Conservation (phyloP, 2,888 invertebrate genomes). For the Cyclophora punctaria region DNA sequence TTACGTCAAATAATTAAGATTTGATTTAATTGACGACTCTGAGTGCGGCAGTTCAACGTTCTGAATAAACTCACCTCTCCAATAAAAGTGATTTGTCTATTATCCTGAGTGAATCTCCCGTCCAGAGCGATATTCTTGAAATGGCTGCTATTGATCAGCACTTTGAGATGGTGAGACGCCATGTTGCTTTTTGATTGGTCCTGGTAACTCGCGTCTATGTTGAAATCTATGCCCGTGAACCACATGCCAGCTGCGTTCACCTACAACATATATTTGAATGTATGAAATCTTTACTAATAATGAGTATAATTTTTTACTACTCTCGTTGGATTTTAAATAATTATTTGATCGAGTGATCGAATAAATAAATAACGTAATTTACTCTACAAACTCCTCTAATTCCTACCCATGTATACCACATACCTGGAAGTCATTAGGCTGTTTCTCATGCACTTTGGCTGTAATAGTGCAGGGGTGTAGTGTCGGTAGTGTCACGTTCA, state of each 20-base stretch:
- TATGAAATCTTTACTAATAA: no score
- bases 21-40: no score
- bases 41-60: no score
- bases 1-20: no score
- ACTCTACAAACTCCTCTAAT: no score
- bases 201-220: constrained; percentile 81
- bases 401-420: neutral
- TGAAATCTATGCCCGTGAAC: constrained; percentile 86
- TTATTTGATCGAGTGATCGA: no score
- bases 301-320: no score
- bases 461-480: constrained; percentile 81
- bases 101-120: constrained; percentile 80
- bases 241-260: constrained; percentile 83
- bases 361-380: no score
- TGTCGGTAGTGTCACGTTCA: constrained; percentile 84
- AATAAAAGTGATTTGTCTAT: constrained; percentile 79
- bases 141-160: constrained; percentile 81
- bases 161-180: constrained; percentile 80
- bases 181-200: constrained; percentile 80
- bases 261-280: constrained; percentile 40
- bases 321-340: no score
- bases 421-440: constrained; percentile 80
- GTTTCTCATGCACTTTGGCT: constrained; percentile 80
- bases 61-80: constrained; percentile 70
- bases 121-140: constrained; percentile 81